phyloP scores from a whole-genome alignment of 2,888 invertebrate species.

The Escarpia spicata region DNA sequence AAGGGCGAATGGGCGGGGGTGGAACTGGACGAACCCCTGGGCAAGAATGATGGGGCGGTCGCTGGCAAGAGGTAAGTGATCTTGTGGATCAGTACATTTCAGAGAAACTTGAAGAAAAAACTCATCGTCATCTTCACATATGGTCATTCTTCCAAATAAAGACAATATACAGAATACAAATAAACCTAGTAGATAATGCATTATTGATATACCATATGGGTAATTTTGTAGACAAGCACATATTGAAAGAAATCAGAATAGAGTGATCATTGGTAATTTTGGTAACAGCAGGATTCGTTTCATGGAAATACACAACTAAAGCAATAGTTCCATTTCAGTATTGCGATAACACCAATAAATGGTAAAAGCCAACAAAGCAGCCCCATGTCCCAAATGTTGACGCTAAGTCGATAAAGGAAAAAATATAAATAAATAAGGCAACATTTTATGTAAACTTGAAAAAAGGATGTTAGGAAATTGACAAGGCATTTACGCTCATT shows the following conservation, averaged over 20 bases:
- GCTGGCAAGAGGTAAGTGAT: slow-evolving; percentile 72
- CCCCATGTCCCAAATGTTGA: too few relatives aligned
- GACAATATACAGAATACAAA: background rate
- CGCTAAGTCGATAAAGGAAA: too few relatives aligned
- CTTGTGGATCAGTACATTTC: too few relatives aligned
- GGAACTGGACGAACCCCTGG: slow-evolving; percentile 90
- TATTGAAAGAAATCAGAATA: background rate
- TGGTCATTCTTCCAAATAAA: background rate
- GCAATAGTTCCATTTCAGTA: too few relatives aligned
- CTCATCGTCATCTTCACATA: background rate
- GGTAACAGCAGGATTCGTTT: background rate
- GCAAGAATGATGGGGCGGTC: slow-evolving; percentile 88
- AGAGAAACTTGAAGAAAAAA: too few relatives aligned
- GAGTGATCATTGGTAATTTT: background rate
- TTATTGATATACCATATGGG: background rate
- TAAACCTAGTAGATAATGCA: background rate
- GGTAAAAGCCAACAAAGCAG: too few relatives aligned
- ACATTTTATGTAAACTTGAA: too few relatives aligned
- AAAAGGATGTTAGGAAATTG: background rate
- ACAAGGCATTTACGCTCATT: background rate
- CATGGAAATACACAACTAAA: background rate
- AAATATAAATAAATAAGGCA: too few relatives aligned
- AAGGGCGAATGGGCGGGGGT: slow-evolving; percentile 95
- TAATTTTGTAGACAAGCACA: too few relatives aligned
- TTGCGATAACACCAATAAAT: too few relatives aligned